phyloP scores from a whole-genome alignment of 2,113 vertebrate genomes.

The Centropus unirufus region DNA sequence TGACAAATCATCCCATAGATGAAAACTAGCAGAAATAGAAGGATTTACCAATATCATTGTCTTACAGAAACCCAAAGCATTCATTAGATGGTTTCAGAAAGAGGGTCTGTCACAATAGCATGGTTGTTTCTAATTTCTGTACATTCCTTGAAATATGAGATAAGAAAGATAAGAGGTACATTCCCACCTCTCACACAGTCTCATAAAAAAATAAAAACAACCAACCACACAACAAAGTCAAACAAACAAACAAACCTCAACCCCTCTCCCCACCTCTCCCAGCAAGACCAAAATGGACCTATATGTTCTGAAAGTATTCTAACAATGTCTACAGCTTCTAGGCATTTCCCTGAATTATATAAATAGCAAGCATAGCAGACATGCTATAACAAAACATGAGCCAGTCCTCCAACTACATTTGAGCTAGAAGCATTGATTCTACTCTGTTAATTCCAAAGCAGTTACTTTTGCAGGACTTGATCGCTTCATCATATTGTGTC shows the following conservation, averaged over 20 bases:
- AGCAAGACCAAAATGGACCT: slow-evolving; percentile 19
- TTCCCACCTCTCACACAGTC: background rate
- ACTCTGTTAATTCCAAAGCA: slow-evolving; percentile 29
- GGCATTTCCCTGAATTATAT: slow-evolving; percentile 50
- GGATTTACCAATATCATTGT: slow-evolving; percentile 44
- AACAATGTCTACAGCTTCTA: slow-evolving; percentile 29
- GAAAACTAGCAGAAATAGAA: slow-evolving; percentile 32
- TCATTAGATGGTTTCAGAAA: slow-evolving; percentile 78
- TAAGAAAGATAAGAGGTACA: slow-evolving; percentile 45
- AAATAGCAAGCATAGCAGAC: slow-evolving; percentile 59
- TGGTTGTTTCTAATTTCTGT: slow-evolving; percentile 60
- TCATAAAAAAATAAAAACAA: background rate
- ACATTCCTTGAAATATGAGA: slow-evolving; percentile 43
- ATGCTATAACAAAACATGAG: slow-evolving; percentile 2
- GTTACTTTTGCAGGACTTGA: background rate
- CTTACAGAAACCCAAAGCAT: slow-evolving; percentile 59
- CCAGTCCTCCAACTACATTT: slow-evolving; percentile 23
- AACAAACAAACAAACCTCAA: too few relatives aligned
- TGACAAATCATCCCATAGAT: slow-evolving; percentile 38
- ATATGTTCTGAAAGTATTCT: background rate
- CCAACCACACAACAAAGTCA: too few relatives aligned
- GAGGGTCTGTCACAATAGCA: slow-evolving; percentile 70
- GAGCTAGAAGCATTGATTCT: slow-evolving; percentile 50
- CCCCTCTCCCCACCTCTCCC: too few relatives aligned
- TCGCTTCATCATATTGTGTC: background rate